phyloP scores from a whole-genome alignment of 2,797 vertebrate species.

The Diceros bicornis region DNA sequence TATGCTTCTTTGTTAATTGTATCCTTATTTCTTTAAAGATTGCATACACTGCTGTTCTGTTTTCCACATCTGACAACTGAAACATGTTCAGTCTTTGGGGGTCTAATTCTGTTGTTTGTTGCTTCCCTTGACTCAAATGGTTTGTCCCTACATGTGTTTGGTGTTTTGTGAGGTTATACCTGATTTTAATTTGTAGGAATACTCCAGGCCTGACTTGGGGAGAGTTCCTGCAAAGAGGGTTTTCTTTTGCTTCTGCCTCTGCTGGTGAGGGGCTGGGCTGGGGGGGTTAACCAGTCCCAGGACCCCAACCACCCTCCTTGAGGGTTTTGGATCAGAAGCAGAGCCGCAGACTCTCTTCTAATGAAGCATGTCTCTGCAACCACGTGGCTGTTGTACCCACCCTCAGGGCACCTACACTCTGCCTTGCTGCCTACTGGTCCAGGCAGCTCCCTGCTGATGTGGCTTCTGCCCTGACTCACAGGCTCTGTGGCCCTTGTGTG shows the following conservation, averaged over 20 bases:
- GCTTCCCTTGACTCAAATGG: not conserved
- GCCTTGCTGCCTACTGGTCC: not conserved
- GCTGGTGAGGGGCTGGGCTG: not conserved
- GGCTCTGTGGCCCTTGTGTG: not conserved
- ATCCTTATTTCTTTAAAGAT: not conserved
- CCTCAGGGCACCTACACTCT: not conserved
- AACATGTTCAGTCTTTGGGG: not conserved
- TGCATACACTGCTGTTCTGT: too few species aligned
- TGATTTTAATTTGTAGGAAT: not conserved
- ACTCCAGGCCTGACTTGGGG: not conserved
- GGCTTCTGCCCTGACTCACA: not conserved
- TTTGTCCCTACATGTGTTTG: not conserved
- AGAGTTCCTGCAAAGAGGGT: not conserved
- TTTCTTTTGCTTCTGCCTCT: not conserved
- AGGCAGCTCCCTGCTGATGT: not conserved
- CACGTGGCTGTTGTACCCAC: fast-evolving
- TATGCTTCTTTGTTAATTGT: not conserved
- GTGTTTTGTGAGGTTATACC: not conserved
- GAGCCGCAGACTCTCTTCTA: not conserved
- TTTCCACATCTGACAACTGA: not conserved
- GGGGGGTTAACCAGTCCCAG: not conserved
- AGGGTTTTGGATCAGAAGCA: not conserved
- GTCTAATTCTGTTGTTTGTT: not conserved
- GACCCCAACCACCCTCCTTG: not conserved
- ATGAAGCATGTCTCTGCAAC: fast-evolving